A percentile compares a stretch with the other conserved stretches of the same genome.
Evolutionary conservation across 2,113 vertebrate species (phyloP).

Genomic region (Dinomys branickii): DNA sequence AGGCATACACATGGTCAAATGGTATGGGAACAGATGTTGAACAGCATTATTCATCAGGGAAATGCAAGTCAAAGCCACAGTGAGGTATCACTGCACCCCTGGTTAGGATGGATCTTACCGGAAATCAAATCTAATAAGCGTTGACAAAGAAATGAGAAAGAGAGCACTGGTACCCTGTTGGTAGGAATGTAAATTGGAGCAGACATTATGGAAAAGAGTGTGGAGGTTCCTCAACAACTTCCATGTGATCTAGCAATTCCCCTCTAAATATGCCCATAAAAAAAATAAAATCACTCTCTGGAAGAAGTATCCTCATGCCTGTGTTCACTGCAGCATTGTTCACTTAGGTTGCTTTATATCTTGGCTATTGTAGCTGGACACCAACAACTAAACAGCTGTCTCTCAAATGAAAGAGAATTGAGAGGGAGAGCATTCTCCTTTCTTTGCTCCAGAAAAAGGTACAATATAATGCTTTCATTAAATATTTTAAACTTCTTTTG

Average conservation of each 20-base stretch:
- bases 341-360: neutral
- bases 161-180: neutral
- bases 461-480: neutral
- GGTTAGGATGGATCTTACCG: neutral
- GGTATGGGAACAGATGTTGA: neutral
- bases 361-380: neutral
- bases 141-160: neutral
- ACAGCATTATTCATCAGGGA: neutral
- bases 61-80: neutral
- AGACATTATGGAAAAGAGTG: neutral
- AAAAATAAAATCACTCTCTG: neutral
- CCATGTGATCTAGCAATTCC: neutral
- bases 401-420: slow-evolving; percentile 47
- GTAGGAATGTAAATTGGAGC: neutral
- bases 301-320: neutral
- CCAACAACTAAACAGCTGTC: neutral
- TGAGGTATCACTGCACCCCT: too few species aligned
- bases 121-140: neutral
- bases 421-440: neutral
- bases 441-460: slow-evolving; percentile 1
- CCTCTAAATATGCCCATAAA: neutral
- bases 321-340: neutral
- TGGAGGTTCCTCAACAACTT: neutral
- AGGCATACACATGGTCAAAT: neutral
- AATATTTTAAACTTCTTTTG: neutral